phyloP scores from a whole-genome alignment of 1,140 invertebrate species.

The Pteromalus puparum region DNA sequence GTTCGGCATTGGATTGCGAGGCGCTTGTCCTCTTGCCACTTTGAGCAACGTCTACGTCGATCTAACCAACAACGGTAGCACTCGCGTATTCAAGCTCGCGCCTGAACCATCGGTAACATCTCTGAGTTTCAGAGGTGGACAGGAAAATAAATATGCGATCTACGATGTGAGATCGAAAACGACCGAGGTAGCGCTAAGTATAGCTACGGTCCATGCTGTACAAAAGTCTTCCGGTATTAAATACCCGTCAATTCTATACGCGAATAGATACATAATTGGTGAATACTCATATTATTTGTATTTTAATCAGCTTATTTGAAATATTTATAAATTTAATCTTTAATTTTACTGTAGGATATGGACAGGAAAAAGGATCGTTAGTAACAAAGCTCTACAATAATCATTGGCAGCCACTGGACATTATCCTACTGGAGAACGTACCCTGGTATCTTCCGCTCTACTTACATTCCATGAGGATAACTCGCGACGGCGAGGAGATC shows the following conservation, averaged over 20 bases:
- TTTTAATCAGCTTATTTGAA: conserved; percentile 1
- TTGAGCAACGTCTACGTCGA: conserved; percentile 90
- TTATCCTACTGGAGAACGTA: conserved; percentile 86
- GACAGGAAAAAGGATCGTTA: conserved; percentile 91
- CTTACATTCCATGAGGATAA: conserved; percentile 89
- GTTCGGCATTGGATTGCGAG: conserved; percentile 88
- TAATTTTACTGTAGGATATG: conserved; percentile 75
- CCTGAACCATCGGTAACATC: conserved; percentile 77
- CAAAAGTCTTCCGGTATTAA: conserved; percentile 74
- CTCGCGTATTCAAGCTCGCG: conserved; percentile 76
- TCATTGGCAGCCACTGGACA: conserved; percentile 81
- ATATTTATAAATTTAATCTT: background rate
- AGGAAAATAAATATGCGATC: conserved; percentile 79
- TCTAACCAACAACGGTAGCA: conserved; percentile 79
- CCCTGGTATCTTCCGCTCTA: conserved; percentile 97
- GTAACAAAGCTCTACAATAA: conserved; percentile 88
- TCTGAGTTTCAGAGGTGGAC: conserved; percentile 81
- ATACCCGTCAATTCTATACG: conserved; percentile 83
- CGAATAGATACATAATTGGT: conserved; percentile 89
- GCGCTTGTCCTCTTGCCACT: conserved; percentile 86
- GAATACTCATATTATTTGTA: conserved; percentile 55
- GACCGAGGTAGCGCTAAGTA: conserved; percentile 80
- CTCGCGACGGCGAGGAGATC: conserved; percentile 76
- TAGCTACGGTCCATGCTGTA: conserved; percentile 77
- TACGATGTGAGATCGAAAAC: conserved; percentile 79